phyloP scores from a whole-genome alignment of 2,113 vertebrate genomes.

The Mirounga angustirostris region DNA sequence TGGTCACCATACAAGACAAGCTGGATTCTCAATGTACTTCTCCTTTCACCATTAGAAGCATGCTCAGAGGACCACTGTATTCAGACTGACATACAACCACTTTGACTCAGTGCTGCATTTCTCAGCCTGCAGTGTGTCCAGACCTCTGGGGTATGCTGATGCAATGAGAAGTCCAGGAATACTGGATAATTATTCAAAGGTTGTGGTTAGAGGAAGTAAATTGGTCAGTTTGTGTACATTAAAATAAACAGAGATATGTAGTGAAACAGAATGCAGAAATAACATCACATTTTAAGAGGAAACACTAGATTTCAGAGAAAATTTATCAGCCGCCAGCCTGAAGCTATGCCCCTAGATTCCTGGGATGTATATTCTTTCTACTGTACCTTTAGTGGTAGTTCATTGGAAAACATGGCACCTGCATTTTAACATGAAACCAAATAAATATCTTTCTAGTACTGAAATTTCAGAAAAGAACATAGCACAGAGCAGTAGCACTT shows the following conservation, averaged over 20 bases:
- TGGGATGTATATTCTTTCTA: not conserved
- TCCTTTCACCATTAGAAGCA: not conserved
- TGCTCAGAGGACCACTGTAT: not conserved
- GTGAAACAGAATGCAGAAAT: not conserved
- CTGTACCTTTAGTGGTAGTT: not conserved
- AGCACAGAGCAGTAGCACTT: not conserved
- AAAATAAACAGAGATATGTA: not conserved
- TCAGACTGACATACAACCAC: not conserved
- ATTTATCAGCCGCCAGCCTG: not conserved
- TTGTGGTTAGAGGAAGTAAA: not conserved
- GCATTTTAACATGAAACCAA: slow-evolving; percentile 25
- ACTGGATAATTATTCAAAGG: not conserved
- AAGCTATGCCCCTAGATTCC: not conserved
- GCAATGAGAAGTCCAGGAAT: not conserved
- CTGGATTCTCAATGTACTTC: not conserved
- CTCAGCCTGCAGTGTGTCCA: not conserved
- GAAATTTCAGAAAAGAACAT: not conserved
- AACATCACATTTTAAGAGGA: not conserved
- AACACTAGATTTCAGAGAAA: not conserved
- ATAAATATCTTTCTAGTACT: not conserved
- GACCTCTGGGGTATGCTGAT: not conserved
- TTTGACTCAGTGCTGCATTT: not conserved
- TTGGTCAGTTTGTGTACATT: not conserved
- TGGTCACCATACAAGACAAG: not conserved
- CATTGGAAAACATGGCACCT: not conserved